Evolutionary conservation across 2,797 vertebrate genomes (phyloP).

Genomic region (Crotalus adamanteus): DNA sequence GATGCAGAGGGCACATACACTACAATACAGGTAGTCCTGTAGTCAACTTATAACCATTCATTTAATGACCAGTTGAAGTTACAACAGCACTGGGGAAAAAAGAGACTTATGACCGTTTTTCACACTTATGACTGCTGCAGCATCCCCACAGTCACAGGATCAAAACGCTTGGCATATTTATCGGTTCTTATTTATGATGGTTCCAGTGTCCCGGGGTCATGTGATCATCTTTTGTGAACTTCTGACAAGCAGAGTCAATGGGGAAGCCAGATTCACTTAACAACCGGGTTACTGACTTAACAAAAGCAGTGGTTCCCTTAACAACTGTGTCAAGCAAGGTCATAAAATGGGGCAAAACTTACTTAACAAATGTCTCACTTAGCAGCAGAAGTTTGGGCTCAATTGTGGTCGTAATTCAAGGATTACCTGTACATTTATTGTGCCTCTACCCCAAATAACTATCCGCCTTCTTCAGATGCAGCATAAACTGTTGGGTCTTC

Average conservation of each 20-base stretch:
- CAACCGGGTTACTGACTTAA: neutral
- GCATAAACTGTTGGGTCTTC: neutral
- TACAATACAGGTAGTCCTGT: neutral
- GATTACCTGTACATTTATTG: neutral
- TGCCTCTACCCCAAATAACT: neutral
- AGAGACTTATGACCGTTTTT: neutral
- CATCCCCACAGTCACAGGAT: neutral
- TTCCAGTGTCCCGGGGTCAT: neutral
- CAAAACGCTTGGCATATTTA: neutral
- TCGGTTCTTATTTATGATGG: neutral
- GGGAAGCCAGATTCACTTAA: neutral
- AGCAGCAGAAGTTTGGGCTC: neutral
- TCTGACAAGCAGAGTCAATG: neutral
- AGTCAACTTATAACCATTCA: neutral
- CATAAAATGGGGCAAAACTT: neutral
- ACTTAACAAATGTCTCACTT: neutral
- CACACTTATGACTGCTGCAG: neutral
- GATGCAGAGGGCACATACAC: neutral
- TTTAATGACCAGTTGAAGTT: neutral
- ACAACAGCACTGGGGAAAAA: neutral
- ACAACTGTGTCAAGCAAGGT: neutral
- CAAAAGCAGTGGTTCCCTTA: neutral
- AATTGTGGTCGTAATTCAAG: neutral
- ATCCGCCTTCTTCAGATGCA: neutral
- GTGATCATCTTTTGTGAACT: neutral